Evolutionary conservation across 2,797 vertebrate genomes (phyloP), one percentile per base, ranked within the genome.

Genomic region (Xiphorhynchus erythropygius): DNA sequence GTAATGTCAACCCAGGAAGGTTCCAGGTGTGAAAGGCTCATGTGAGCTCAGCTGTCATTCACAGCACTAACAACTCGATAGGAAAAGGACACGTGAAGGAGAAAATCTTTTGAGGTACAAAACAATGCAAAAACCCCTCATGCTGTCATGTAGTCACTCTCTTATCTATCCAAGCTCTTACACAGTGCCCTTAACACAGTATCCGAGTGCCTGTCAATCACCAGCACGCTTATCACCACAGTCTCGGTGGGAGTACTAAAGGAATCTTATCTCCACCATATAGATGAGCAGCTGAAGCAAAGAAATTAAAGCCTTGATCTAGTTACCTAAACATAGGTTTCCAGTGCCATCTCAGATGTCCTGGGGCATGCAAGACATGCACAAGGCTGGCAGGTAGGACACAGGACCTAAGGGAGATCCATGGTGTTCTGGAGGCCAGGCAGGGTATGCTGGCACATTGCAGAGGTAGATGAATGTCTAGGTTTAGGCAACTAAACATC

Each of bases 261-360:
- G 65, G 76, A 92, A 90, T 50, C 86, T 95, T 94, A 94, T 92
- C 95, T 93, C 74, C 49, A 74, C 67, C 23, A 24, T 27, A 87
- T 3, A 80, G 86, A 70, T 22, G 84, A 74, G 81, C 52, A 80
- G 84, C 27, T 30, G 37, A 97, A 75, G 80, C 63, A 73, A 13
- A 87, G 39, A 94, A 93, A 95, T 86, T 73, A 91, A 76, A 37
- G 47, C 28, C 47, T 91, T n/a, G 5, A 90, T 91, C 33, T 79
- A 35, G 76, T 88, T 91, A 73, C 57, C 67, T 79, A 70, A 90
- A 75, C 25, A 4, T 3, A 84, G 84, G 35, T 50, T 94, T 62
- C 69, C 74, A 77, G 79, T n/a, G 74, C 55, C 49, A 84, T 71
- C 77, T 78, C 35, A 65, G 32, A 59, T 47, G 55, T 44, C 50